Base-by-base conservation (phyloP, 2,888 invertebrate genomes). In the Mamestra brassicae region DNA sequence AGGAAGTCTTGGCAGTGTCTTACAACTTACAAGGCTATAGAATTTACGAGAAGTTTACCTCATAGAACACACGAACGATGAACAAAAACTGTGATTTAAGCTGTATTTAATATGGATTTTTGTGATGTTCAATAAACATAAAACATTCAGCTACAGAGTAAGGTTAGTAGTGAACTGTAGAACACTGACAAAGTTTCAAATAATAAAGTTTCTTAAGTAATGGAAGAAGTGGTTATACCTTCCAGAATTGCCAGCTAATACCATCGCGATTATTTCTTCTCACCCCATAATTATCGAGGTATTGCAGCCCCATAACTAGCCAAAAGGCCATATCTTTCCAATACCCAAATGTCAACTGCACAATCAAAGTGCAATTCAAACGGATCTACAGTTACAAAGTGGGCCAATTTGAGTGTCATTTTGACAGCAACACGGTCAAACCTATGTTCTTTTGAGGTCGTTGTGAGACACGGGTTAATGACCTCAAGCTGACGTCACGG, bases 351-450 rank as follows among this genome's bases (percentile, higher is more conserved):
- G 67, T 78, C 71, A 78, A 52, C 60, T 45, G 10, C 52, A 71
- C 70, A 65, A 62, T 78, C 67, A 64, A 68, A 78, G 38, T 55
- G 52, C 50, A 72, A 78, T 68, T 5, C 54, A 42, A 58, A 42
- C n/a, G 17, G 45, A 71, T 47, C 60, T 64, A 52, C 66, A 50
- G 54, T 36, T 55, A 17, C 50, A 64, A 71, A 63, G 60, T 64
- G 69, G n/a, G 36, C 15, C 38, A 63, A 69, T 70, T 70, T 74
- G 61, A 57, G 54, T 83, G 68, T 77, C 57, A 74, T 73, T 85
- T 76, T 38, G 72, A 50, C 63, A 74, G 57, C 38, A 54, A 36
- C 26, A 67, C 47, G 63, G 71, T 57, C 65, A 62, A 26, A 47
- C 52, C 52, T 70, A 66, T 73, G 83, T 26, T 62, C 54, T 36